Base-by-base conservation (phyloP, 2,113 vertebrate genomes). In the Melospiza melodia region DNA sequence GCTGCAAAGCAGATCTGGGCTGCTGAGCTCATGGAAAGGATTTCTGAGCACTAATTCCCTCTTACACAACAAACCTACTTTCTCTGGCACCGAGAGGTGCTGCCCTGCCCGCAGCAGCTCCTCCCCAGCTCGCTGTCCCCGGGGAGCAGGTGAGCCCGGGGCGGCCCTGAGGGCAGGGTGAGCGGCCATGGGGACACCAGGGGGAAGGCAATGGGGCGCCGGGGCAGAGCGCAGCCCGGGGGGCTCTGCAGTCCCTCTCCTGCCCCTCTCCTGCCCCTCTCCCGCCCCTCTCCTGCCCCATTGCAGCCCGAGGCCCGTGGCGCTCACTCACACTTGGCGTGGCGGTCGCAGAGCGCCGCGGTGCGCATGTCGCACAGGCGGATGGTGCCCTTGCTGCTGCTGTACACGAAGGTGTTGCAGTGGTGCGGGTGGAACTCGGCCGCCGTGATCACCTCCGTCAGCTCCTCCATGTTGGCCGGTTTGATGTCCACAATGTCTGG, bases 401-500 rank as follows among this genome's bases (percentile, higher is more conserved):
- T 99, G 98, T 99, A 99, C 93, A 99, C 99, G 4, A 99, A 99
- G 87, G 98, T 99, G 98, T 99, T 99, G 98, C 99, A 99, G 93
- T 99, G 98, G 94, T 99, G 98, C 0, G 99, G 99, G 92, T 99
- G 99, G 90, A 99, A 99, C 97, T 99, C 99, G 0, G 99, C 99
- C 0, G 99, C 99, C 0, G 99, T 99, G 97, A 99, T 99, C 97
- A 99, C 99, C 94, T 99, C 99, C 0, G 99, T 99, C 97, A 99
- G 98, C 97, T 99, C 99, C 98, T 99, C 99, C 99, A 99, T 99
- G 98, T 99, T 99, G 96, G 98, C 98, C 0, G 99, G 99, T 80
- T 99, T 99, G 88, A 99, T 99, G 98, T 99, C 99, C 55, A 99
- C 99, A 10, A 99, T 99, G 97, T 99, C 99, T 99, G 98, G 96